Conservation (phyloP, 2,797 vertebrate species). For the Catamblyrhynchus diadema region DNA sequence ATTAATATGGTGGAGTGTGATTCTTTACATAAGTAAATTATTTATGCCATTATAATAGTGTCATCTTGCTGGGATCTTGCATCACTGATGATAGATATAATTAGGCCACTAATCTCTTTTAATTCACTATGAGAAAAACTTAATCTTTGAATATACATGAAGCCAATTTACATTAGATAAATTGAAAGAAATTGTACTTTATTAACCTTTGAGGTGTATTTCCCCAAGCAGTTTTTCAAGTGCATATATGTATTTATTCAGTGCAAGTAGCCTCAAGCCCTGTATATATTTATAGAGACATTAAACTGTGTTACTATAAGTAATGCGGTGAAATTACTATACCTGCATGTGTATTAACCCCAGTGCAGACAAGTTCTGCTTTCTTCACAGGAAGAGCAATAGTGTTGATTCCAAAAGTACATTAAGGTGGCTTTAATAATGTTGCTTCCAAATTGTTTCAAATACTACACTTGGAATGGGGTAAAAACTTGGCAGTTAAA, state of each 20-base stretch:
- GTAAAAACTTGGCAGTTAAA: background rate
- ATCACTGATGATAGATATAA: background rate
- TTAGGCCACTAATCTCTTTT: background rate
- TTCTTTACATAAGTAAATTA: background rate
- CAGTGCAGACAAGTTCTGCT: background rate
- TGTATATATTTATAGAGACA: background rate
- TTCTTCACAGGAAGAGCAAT: background rate
- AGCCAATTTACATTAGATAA: background rate
- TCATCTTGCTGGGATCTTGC: background rate
- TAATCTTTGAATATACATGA: background rate
- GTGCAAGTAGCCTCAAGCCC: background rate
- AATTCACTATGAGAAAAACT: background rate
- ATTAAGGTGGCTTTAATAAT: background rate
- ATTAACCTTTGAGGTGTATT: background rate
- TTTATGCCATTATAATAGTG: background rate
- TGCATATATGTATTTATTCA: background rate
- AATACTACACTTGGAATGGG: background rate
- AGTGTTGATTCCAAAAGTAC: background rate
- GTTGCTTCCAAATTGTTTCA: background rate
- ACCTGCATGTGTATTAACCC: background rate
- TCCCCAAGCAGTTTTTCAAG: background rate
- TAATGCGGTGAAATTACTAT: background rate
- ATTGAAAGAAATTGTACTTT: background rate
- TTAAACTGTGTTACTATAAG: background rate
- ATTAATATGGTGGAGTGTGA: background rate